Conservation (phyloP, 2,888 invertebrate genomes). For the Oxytorus armatus region DNA sequence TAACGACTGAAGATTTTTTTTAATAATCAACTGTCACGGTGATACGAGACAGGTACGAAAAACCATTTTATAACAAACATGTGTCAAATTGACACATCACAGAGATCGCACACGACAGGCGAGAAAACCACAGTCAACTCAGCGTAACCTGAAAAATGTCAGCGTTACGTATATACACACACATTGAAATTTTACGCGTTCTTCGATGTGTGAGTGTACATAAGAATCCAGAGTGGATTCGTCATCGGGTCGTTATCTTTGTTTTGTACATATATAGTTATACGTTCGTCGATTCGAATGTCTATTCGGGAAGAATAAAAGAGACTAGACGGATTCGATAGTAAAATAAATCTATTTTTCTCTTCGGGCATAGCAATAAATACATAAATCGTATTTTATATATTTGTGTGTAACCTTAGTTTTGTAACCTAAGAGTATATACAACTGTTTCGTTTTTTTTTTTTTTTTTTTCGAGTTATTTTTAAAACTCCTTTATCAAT, state of each 20-base stretch:
- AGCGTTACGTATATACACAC: slow-evolving; percentile 38
- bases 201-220: slow-evolving; percentile 15
- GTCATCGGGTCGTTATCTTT: slow-evolving; percentile 44
- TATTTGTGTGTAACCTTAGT: background rate
- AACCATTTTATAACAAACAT: slow-evolving; percentile 73
- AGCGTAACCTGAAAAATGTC: slow-evolving; percentile 58
- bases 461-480: background rate
- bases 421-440: slow-evolving; percentile 9
- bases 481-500: slow-evolving; percentile 21
- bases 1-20: slow-evolving; percentile 38
- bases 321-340: background rate
- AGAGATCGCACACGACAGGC: slow-evolving; percentile 43
- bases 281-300: no score
- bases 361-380: slow-evolving; percentile 14
- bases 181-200: slow-evolving; percentile 12
- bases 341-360: slow-evolving; percentile 47
- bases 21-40: slow-evolving; percentile 61
- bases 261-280: no score
- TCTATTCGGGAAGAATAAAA: background rate
- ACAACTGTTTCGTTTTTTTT: background rate
- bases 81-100: slow-evolving; percentile 77
- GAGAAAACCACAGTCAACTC: slow-evolving; percentile 18
- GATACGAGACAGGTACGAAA: slow-evolving; percentile 68
- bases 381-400: slow-evolving; percentile 13
- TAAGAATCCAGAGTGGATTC: slow-evolving; percentile 23